These are phyloP conservation scores for Ferdinandea cuprea DNA, from an alignment of 2,888 invertebrate genomes.

Conservation along the genomic window DNA sequence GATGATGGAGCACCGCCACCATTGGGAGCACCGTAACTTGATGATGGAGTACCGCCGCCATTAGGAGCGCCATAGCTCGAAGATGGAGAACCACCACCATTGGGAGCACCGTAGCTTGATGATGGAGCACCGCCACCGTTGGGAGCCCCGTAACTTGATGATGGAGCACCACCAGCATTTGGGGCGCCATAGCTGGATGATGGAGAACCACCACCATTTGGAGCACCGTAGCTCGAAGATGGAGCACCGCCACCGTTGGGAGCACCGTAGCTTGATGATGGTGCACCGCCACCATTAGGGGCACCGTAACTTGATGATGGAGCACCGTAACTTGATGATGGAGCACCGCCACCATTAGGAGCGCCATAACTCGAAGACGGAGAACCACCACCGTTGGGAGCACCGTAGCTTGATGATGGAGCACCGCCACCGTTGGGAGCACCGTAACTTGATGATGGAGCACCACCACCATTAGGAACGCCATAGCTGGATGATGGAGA, in stretches of 20 bases:
- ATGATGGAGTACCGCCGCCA: constrained; percentile 78
- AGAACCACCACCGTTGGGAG: constrained; percentile 71
- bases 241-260: constrained; percentile 75
- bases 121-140: constrained; percentile 69
- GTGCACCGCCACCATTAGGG: constrained; percentile 80
- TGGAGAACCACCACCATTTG: constrained; percentile 48
- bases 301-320: constrained; percentile 80
- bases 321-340: constrained; percentile 77
- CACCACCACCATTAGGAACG: too few species aligned
- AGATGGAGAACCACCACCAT: constrained; percentile 55
- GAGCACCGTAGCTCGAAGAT: constrained; percentile 79
- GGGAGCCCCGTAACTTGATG: constrained; percentile 78
- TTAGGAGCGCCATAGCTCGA: constrained; percentile 82
- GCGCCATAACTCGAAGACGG: constrained; percentile 84
- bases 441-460: constrained; percentile 76
- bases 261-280: constrained; percentile 82
- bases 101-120: constrained; percentile 78
- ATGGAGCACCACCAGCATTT: constrained; percentile 76
- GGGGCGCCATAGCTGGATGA: constrained; percentile 81
- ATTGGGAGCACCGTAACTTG: constrained; percentile 78
- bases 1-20: constrained; percentile 77
- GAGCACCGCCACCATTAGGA: constrained; percentile 76
- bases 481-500: constrained; percentile 78
- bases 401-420: constrained; percentile 51
- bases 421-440: constrained; percentile 74